Conservation (phyloP, 1,140 invertebrate genomes). For the Meteorus sp. region DNA sequence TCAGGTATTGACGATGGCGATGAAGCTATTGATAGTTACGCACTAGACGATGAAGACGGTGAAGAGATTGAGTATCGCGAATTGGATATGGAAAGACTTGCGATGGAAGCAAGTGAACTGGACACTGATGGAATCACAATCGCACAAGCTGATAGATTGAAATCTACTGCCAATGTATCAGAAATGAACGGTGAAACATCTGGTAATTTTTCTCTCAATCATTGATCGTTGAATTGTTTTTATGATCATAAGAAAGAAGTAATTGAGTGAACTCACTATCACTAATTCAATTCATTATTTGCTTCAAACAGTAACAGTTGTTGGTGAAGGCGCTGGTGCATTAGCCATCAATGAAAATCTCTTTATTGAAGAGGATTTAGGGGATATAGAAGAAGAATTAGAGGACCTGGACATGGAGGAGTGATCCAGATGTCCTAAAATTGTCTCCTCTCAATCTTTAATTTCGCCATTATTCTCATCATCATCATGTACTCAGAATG, state of each 20-base stretch:
- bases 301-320: conserved; percentile 38
- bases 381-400: conserved; percentile 82
- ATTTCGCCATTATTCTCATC: conserved; percentile 20
- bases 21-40: conserved; percentile 57
- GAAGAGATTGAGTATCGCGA: conserved; percentile 70
- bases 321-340: conserved; percentile 61
- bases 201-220: conserved; percentile 36
- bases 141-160: conserved; percentile 50
- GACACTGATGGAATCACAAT: conserved; percentile 60
- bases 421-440: conserved; percentile 50
- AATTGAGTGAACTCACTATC: too few species aligned
- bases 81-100: conserved; percentile 71
- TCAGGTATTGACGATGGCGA: conserved; percentile 57
- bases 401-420: conserved; percentile 72
- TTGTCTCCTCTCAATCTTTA: conserved; percentile 32
- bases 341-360: conserved; percentile 92
- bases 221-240: neutral
- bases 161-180: conserved; percentile 27
- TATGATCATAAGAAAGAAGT: conserved; percentile 1
- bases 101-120: conserved; percentile 72
- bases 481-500: conserved; percentile 14
- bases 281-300: too few species aligned
- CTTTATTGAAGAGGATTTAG: conserved; percentile 86
- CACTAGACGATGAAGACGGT: conserved; percentile 61
- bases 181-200: conserved; percentile 39